A percentile compares a stretch with the other conserved stretches of the same genome.
Evolutionary conservation across 2,113 vertebrate species (phyloP).

Genomic region (Paramormyrops kingsleyae): DNA sequence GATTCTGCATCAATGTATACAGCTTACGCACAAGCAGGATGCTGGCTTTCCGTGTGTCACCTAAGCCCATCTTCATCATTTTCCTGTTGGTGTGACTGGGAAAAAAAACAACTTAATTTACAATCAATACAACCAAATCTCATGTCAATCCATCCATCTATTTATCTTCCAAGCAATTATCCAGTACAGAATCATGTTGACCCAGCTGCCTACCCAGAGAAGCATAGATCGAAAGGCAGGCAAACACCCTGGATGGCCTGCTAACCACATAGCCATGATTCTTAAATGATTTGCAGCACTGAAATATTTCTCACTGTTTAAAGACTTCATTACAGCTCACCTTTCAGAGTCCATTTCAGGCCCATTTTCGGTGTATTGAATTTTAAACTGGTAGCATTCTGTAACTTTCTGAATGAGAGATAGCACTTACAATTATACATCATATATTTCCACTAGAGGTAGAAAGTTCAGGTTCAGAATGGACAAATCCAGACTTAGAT

Average conservation of each 20-base stretch:
- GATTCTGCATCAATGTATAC: slow-evolving; percentile 85
- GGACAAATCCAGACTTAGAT: neutral
- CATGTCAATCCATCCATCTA: neutral
- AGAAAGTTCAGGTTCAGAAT: neutral
- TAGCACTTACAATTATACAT: neutral
- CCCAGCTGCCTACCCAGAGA: neutral
- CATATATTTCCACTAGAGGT: neutral
- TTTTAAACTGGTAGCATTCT: slow-evolving; percentile 91
- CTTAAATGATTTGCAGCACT: neutral
- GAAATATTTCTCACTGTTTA: neutral
- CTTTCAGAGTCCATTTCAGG: slow-evolving; percentile 79
- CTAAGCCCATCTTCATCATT: slow-evolving; percentile 45
- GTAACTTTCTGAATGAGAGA: slow-evolving; percentile 75
- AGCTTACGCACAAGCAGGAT: slow-evolving; percentile 88
- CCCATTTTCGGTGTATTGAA: slow-evolving; percentile 76
- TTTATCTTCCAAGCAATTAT: neutral
- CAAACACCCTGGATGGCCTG: neutral
- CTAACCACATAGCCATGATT: neutral
- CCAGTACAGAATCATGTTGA: neutral
- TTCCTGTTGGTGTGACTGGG: slow-evolving; percentile 52
- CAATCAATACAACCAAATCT: neutral
- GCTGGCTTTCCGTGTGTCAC: slow-evolving; percentile 79
- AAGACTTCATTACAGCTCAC: slow-evolving; percentile 46
- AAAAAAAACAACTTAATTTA: neutral
- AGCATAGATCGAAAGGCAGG: neutral